Evolutionary conservation across 53 echinoderm and acorn worm genomes (phyloP).

Genomic region (Crossaster papposus): DNA sequence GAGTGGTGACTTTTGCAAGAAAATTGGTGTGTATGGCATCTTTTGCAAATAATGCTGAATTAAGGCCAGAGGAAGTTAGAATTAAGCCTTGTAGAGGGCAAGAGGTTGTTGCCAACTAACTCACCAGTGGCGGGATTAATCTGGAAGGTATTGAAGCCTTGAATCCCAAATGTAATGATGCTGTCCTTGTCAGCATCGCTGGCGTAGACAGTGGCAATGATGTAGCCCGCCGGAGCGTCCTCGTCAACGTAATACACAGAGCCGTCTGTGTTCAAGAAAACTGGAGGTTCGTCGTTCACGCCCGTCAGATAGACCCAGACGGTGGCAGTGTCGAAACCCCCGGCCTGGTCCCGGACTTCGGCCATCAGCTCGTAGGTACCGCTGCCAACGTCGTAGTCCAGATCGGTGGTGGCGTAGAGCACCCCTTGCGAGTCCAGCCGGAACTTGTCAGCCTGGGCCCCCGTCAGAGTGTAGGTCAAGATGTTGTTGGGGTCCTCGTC

Average conservation of each 20-base stretch:
- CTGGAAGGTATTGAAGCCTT: constrained; percentile 46
- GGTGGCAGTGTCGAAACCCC: constrained; percentile 25
- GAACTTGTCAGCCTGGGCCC: constrained; percentile 59
- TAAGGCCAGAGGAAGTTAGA: too few relatives aligned
- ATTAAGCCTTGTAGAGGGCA: too few relatives aligned
- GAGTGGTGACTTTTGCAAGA: too few relatives aligned
- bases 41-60: too few relatives aligned
- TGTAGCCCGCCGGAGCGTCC: constrained; percentile 69
- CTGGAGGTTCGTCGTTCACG: constrained; percentile 69
- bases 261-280: constrained; percentile 69
- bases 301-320: constrained; percentile 70
- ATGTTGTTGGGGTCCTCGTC: constrained; percentile 66
- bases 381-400: constrained; percentile 66
- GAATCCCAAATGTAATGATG: constrained; percentile 57
- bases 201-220: constrained; percentile 88
- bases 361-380: constrained; percentile 64
- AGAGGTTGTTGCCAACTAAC: background rate
- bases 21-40: too few relatives aligned
- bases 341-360: constrained; percentile 67
- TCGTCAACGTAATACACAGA: constrained; percentile 85
- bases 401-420: constrained; percentile 35
- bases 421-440: constrained; percentile 53
- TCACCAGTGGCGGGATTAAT: constrained; percentile 62
- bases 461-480: constrained; percentile 70
- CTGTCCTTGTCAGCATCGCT: constrained; percentile 77